A percentile compares a stretch with the other conserved stretches of the same genome.
phyloP scores from a whole-genome alignment of 1,140 invertebrate species.

The Papilio polyxenes region DNA sequence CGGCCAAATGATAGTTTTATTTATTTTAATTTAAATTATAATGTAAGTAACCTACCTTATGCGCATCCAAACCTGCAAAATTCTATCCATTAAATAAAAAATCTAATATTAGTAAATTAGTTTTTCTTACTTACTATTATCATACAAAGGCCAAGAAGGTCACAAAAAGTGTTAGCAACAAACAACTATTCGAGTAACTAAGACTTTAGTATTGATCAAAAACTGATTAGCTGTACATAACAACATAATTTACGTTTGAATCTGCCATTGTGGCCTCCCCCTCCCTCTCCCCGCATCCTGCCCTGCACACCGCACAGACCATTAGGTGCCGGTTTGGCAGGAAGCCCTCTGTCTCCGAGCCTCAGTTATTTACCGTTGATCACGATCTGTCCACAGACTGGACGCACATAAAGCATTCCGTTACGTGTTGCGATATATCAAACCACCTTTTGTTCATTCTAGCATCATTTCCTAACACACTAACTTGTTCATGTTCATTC shows the following conservation, averaged over 20 bases:
- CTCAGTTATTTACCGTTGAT: slow-evolving; percentile 68
- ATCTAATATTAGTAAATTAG: too few relatives aligned
- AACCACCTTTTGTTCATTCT: background rate
- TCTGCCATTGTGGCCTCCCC: slow-evolving; percentile 36
- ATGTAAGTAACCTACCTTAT: background rate
- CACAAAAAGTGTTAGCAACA: too few relatives aligned
- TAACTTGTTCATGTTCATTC: background rate
- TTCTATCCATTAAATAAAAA: too few relatives aligned
- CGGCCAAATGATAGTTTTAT: too few relatives aligned
- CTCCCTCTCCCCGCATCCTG: slow-evolving; percentile 31
- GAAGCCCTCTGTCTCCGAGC: slow-evolving; percentile 62
- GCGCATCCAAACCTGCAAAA: too few relatives aligned
- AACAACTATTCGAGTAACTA: too few relatives aligned
- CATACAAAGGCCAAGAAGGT: too few relatives aligned
- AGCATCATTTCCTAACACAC: background rate
- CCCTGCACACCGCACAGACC: slow-evolving; percentile 46
- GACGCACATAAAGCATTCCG: slow-evolving; percentile 50
- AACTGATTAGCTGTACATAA: slow-evolving; percentile 4
- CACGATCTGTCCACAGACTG: slow-evolving; percentile 57
- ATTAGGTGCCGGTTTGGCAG: slow-evolving; percentile 66
- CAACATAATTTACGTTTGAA: background rate
- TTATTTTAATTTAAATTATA: background rate
- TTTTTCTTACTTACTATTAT: too few relatives aligned
- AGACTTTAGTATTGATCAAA: background rate
- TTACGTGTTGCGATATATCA: slow-evolving; percentile 41